Conservation (phyloP, 2,797 vertebrate genomes). For the Coregonus suidteri region DNA sequence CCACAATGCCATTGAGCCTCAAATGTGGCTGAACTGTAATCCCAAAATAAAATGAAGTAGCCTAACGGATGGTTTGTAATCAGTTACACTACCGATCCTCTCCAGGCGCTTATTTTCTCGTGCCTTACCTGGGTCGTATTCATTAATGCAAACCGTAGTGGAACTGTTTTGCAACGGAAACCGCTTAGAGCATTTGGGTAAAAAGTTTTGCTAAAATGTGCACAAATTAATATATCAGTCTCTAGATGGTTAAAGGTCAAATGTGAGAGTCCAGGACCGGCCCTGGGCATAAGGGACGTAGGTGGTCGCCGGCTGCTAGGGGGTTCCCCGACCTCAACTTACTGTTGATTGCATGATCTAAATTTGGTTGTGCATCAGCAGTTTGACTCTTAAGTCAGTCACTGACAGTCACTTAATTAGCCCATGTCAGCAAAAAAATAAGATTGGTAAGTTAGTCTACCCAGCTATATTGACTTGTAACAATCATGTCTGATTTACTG, state of each 20-base stretch:
- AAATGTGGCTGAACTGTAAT: neutral
- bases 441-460: too few species aligned
- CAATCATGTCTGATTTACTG: too few species aligned
- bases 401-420: too few species aligned
- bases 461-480: too few species aligned
- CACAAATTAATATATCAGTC: neutral
- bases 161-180: neutral
- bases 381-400: too few species aligned
- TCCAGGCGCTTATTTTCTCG: neutral
- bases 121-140: constrained; percentile 25
- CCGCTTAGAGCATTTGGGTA: neutral
- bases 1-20: neutral
- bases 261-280: neutral
- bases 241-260: neutral
- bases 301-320: too few species aligned
- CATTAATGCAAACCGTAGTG: neutral
- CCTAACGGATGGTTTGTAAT: neutral
- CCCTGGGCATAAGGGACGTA: too few species aligned
- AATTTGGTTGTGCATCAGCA: too few species aligned
- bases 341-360: too few species aligned
- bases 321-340: too few species aligned
- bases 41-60: neutral
- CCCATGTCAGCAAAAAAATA: too few species aligned
- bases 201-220: neutral
- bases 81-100: neutral